phyloP scores from a whole-genome alignment of 2,797 vertebrate genomes.

The Melanotaenia pygmaea region DNA sequence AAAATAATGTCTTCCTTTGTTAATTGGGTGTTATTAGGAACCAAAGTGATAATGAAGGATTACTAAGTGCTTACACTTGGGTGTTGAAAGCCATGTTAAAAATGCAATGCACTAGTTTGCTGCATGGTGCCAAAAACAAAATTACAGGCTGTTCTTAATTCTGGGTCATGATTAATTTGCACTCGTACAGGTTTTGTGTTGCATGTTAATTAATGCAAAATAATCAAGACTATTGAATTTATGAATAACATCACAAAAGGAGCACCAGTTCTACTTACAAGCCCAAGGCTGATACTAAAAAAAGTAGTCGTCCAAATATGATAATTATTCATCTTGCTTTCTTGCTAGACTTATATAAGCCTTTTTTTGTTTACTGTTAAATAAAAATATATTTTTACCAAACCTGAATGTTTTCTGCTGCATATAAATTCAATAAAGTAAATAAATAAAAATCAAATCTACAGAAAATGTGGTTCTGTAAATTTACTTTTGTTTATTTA shows the following conservation, averaged over 20 bases:
- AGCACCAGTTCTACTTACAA: constrained; percentile 33
- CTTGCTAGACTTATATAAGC: constrained; percentile 39
- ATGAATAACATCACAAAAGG: constrained; percentile 63
- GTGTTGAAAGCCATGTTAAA: constrained; percentile 56
- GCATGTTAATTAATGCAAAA: constrained; percentile 68
- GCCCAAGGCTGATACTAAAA: constrained; percentile 39
- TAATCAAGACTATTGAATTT: constrained; percentile 64
- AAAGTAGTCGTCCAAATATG: constrained; percentile 40
- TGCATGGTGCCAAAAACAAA: constrained; percentile 62
- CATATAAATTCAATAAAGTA: constrained; percentile 16
- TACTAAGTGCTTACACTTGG: constrained; percentile 56
- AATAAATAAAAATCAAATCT: constrained; percentile 11
- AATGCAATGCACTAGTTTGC: constrained; percentile 54
- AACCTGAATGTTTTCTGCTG: constrained; percentile 31
- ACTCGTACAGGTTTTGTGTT: constrained; percentile 48
- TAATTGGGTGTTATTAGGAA: constrained; percentile 65
- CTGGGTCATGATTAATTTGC: constrained; percentile 69
- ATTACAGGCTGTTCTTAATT: constrained; percentile 61
- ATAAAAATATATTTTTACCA: constrained; percentile 42
- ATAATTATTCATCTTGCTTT: constrained; percentile 46
- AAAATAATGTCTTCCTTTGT: constrained; percentile 55
- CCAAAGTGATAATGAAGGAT: constrained; percentile 65
- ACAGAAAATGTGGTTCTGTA: constrained; percentile 19
- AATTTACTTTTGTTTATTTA: constrained; percentile 36
- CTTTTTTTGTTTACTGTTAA: constrained; percentile 11